Evolutionary conservation across 1,140 invertebrate genomes (phyloP).

Genomic region (Tetragnatha versicolor): DNA sequence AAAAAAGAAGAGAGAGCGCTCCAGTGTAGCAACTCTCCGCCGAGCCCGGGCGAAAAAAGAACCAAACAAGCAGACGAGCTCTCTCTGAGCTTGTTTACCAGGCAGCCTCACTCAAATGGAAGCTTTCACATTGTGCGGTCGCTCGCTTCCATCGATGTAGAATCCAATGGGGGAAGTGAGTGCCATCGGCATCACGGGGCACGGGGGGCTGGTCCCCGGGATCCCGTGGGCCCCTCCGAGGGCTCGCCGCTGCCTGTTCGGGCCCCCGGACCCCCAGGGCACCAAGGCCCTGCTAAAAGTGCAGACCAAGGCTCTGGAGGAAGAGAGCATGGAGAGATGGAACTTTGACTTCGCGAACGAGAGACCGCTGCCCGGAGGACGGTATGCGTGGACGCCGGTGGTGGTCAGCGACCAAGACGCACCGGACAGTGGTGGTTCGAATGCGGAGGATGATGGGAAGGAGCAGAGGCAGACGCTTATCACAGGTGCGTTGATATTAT

Average conservation of each 20-base stretch:
- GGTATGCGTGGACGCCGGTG: constrained; percentile 47
- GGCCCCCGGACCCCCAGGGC: constrained; percentile 33
- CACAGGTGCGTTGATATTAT: background rate
- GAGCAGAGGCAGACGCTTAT: constrained; percentile 10
- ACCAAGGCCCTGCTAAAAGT: background rate
- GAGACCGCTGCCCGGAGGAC: constrained; percentile 36
- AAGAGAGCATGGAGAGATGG: constrained; percentile 37
- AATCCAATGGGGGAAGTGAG: constrained; percentile 36
- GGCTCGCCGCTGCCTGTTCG: constrained; percentile 40
- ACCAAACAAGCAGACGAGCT: constrained; percentile 3
- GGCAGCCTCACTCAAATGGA: constrained; percentile 24
- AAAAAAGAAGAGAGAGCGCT: constrained; percentile 29
- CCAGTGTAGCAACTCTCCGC: constrained; percentile 37
- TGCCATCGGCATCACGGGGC: background rate
- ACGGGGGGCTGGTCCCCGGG: background rate
- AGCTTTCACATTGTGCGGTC: background rate
- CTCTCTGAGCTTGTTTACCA: constrained; percentile 45
- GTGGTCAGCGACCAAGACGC: background rate
- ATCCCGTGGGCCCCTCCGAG: background rate
- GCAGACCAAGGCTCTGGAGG: background rate
- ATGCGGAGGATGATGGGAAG: background rate
- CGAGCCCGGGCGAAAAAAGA: background rate
- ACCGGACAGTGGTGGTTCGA: background rate
- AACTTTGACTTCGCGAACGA: constrained; percentile 56
- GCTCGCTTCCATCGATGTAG: background rate